Evolutionary conservation across 2,113 vertebrate species (phyloP), one percentile per base, ranked within the genome.

Genomic region (Centrocercus urophasianus): DNA sequence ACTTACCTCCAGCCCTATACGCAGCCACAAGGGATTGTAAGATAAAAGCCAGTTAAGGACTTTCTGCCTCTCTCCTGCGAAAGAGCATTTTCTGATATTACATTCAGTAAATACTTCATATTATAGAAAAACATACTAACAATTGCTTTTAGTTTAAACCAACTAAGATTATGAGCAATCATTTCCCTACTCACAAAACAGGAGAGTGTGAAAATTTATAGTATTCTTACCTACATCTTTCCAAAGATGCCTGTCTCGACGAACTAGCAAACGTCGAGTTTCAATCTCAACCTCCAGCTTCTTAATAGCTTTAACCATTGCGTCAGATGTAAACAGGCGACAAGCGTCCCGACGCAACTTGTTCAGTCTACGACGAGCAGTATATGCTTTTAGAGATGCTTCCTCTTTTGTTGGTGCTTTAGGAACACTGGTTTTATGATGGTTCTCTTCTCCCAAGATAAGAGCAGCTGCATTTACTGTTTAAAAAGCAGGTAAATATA

Each of bases 351-450:
- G 98, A 2, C 99, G 98, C 38, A 99, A 97, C 48, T 96, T 96
- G n/a, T 99, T 99, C 43, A 99, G 91, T 74, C 98, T 98, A 18
- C 98, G 97, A 3, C 97, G 97, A 22, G 98, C 98, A 0, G 98
- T 99, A 72, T 99, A 99, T 11, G 98, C 98, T 93, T 97, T 98
- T 13, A 99, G 98, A 4, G 99, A 99, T 43, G 98, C 97, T 96
- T 99, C 99, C 2, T 99, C 99, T 88, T 99, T 99, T 1, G 99
- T 99, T 36, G 99, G 99, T 10, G 99, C 99, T 97, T 98, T 98
- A 10, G 96, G 96, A 56, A 99, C 97, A 20, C 97, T 98, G 69
- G 90, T 86, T 93, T 98, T 99, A 48, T 98, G 97, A 73, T 87
- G 81, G 60, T 43, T 97, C 6, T 98, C 97, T 36, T 92, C 66